Percentiles rank a stretch among this genome's conserved stretches.
Conservation (phyloP, 2,888 invertebrate genomes). For the Helicoverpa assulta region DNA sequence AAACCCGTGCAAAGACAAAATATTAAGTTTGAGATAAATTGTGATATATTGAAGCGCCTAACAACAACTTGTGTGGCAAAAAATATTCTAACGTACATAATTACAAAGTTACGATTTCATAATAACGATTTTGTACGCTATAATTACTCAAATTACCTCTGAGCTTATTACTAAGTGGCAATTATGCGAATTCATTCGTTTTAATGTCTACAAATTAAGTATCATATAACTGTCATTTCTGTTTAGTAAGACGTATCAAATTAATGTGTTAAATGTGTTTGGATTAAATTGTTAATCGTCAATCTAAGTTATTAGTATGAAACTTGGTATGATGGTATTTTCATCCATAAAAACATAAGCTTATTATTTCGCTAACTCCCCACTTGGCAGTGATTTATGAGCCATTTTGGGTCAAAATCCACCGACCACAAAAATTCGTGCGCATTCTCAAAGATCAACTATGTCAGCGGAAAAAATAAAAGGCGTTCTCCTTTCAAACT, state of each 20-base stretch:
- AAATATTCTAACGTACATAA: constrained; percentile 32
- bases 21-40: neutral
- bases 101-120: constrained; percentile 37
- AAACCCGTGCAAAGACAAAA: neutral
- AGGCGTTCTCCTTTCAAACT: constrained; percentile 67
- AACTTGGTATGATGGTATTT: neutral
- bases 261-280: constrained; percentile 43
- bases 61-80: constrained; percentile 20
- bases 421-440: constrained; percentile 20
- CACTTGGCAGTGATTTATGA: constrained; percentile 30
- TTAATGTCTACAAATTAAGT: constrained; percentile 41
- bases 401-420: constrained; percentile 8
- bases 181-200: constrained; percentile 50
- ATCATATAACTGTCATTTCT: constrained; percentile 39
- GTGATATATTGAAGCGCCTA: constrained; percentile 3
- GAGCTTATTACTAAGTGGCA: constrained; percentile 33
- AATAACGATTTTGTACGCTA: constrained; percentile 30
- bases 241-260: constrained; percentile 37
- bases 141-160: constrained; percentile 58
- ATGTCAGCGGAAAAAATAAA: constrained; percentile 60
- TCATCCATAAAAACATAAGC: constrained; percentile 28
- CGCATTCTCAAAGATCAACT: constrained; percentile 30
- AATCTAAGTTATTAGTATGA: constrained; percentile 29
- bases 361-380: constrained; percentile 22
- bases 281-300: constrained; percentile 10